Conservation (phyloP, 2,888 invertebrate genomes). For the Cerastis leucographa region DNA sequence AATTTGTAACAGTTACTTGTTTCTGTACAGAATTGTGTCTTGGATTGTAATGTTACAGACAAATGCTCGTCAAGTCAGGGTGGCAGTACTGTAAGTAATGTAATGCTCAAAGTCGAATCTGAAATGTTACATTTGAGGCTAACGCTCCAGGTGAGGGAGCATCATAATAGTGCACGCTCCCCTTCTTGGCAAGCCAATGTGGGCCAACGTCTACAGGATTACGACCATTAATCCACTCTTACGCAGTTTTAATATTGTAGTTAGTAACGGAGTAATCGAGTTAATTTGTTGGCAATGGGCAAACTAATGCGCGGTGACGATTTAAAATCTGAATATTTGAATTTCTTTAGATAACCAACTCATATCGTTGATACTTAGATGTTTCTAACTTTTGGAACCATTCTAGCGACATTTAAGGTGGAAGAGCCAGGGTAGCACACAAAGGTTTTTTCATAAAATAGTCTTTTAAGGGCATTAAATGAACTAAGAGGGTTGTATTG, state of each 20-base stretch:
- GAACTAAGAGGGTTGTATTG: too few species aligned
- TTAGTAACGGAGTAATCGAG: slow-evolving; percentile 34
- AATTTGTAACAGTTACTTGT: too few species aligned
- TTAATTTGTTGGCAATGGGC: slow-evolving; percentile 40
- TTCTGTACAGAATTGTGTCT: too few species aligned
- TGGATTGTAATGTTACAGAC: too few species aligned
- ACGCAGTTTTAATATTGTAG: slow-evolving; percentile 35
- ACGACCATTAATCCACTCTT: neutral
- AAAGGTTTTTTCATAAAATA: too few species aligned
- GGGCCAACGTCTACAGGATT: slow-evolving; percentile 31
- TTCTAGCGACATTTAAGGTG: neutral
- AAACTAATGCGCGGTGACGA: slow-evolving; percentile 34
- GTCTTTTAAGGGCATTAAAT: too few species aligned
- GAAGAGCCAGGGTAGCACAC: too few species aligned
- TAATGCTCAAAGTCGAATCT: too few species aligned
- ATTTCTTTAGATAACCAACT: slow-evolving; percentile 13
- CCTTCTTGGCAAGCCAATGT: slow-evolving; percentile 42
- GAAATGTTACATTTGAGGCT: too few species aligned
- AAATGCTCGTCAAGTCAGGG: too few species aligned
- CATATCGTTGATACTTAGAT: neutral
- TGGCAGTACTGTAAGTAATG: too few species aligned
- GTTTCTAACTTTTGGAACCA: slow-evolving; percentile 17
- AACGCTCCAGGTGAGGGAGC: too few species aligned
- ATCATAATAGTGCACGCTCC: neutral
- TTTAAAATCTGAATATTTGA: slow-evolving; percentile 21